phyloP scores from a whole-genome alignment of 2,113 vertebrate genomes.

The Narcine bancroftii region DNA sequence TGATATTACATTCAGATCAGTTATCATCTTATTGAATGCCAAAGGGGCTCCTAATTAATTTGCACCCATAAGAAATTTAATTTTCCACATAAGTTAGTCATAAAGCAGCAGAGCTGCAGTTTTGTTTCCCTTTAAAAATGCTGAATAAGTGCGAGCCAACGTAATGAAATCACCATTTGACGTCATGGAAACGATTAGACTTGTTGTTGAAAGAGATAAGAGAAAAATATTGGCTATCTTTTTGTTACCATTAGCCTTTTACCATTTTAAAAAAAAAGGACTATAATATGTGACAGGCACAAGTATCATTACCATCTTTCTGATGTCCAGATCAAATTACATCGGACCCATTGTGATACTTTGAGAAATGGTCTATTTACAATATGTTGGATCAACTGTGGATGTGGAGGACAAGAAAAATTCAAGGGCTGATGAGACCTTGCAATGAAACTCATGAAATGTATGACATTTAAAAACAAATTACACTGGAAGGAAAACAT shows the following conservation, averaged over 20 bases:
- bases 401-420: neutral
- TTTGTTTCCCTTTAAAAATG: neutral
- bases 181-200: slow-evolving; percentile 2
- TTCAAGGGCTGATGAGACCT: neutral
- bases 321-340: neutral
- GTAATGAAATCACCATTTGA: slow-evolving; percentile 4
- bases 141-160: slow-evolving; percentile 10
- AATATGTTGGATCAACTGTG: neutral
- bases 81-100: neutral
- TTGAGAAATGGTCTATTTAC: too few species aligned
- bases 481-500: neutral
- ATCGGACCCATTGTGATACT: neutral
- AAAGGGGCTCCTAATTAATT: too few species aligned
- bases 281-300: neutral
- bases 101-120: neutral
- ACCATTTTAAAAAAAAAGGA: neutral
- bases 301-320: neutral
- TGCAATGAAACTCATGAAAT: neutral
- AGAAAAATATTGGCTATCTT: slow-evolving; percentile 8
- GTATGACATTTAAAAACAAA: neutral
- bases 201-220: slow-evolving; percentile 25
- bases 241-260: neutral
- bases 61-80: too few species aligned
- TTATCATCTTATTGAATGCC: too few species aligned
- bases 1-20: too few species aligned